A percentile compares a stretch with the other conserved stretches of the same genome.
Conservation (phyloP, 2,797 vertebrate genomes). For the Sternarchorhynchus goeldii region DNA sequence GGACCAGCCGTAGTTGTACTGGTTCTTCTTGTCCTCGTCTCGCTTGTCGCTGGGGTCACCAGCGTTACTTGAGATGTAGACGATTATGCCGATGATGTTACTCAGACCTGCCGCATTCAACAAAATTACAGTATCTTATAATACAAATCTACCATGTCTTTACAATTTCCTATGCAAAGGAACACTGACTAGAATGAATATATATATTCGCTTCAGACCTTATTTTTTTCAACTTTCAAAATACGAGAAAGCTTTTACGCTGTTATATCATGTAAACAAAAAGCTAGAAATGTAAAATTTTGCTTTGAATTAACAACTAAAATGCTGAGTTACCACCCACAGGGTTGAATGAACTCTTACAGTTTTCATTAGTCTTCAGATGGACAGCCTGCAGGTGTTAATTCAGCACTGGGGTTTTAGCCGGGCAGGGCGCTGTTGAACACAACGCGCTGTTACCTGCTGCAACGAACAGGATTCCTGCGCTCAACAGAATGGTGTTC, state of each 20-base stretch:
- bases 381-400: too few relatives aligned
- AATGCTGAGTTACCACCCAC: too few relatives aligned
- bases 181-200: not conserved
- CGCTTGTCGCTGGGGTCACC: constrained; percentile 95
- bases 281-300: not conserved
- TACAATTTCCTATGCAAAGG: not conserved
- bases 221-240: not conserved
- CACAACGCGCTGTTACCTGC: constrained; percentile 80
- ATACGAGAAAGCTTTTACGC: too few relatives aligned
- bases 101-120: constrained; percentile 82
- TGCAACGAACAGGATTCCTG: constrained; percentile 96
- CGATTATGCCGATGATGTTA: constrained; percentile 99
- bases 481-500: constrained; percentile 95
- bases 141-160: not conserved
- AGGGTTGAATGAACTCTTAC: too few relatives aligned
- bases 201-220: too few relatives aligned
- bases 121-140: not conserved
- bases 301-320: too few relatives aligned
- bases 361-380: too few relatives aligned
- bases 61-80: constrained; percentile 98
- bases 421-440: not conserved
- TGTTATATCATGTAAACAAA: not conserved
- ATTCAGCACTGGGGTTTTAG: too few relatives aligned
- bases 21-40: constrained; percentile 95
- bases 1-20: constrained; percentile 97